Conservation (phyloP, 2,797 vertebrate species). For the Molossus molossus region DNA sequence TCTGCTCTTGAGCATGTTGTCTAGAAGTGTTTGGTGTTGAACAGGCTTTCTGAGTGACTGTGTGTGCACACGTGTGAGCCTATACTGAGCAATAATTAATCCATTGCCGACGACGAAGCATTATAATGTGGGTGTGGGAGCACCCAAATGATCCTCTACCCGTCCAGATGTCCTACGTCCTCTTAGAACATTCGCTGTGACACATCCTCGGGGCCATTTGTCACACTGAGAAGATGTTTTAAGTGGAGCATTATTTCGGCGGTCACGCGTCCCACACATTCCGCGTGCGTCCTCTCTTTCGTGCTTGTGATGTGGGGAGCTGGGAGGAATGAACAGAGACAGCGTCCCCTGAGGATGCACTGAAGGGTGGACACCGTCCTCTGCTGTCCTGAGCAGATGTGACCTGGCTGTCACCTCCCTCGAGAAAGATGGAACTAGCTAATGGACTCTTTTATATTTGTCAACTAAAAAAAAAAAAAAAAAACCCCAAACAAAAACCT, state of each 20-base stretch:
- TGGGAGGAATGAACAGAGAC: not conserved
- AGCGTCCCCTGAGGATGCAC: not conserved
- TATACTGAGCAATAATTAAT: not conserved
- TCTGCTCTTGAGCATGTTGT: not conserved
- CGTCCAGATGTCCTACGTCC: not conserved
- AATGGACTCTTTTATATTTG: not conserved
- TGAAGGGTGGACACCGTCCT: not conserved
- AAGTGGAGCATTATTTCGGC: not conserved
- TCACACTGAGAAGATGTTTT: constrained; percentile 23
- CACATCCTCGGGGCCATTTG: not conserved
- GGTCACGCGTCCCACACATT: not conserved
- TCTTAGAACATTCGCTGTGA: not conserved
- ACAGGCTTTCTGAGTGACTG: not conserved
- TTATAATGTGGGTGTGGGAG: not conserved
- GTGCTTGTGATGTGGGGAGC: rapidly evolving
- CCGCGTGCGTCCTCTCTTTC: not conserved
- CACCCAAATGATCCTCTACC: rapidly evolving
- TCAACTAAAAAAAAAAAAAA: not conserved
- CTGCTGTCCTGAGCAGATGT: not conserved
- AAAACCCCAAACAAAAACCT: too few species aligned
- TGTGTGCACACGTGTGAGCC: rapidly evolving
- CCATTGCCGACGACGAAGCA: not conserved
- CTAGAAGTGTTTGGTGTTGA: not conserved
- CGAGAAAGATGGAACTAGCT: not conserved
- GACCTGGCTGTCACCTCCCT: not conserved